Conservation (phyloP, 2,888 invertebrate genomes). For the Drosophila yooni region DNA sequence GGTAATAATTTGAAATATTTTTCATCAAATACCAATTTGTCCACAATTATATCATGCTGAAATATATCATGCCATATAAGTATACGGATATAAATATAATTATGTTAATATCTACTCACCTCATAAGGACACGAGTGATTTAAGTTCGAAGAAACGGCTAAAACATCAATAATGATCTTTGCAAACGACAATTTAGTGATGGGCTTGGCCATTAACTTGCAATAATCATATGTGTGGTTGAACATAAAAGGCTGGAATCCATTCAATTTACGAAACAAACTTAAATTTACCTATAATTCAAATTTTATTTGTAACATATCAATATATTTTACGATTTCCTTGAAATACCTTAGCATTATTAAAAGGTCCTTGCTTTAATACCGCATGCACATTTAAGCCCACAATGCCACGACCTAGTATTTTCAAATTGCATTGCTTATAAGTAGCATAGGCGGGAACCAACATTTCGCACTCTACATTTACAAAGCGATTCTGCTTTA, state of each 20-base stretch:
- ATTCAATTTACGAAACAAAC: conserved; percentile 1
- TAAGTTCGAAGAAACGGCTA: conserved; percentile 2
- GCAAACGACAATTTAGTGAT: background rate
- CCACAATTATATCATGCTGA: conserved; percentile 21
- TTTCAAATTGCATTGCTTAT: conserved; percentile 15
- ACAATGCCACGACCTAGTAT: conserved; percentile 20
- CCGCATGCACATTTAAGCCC: conserved; percentile 9
- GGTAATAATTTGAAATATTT: background rate
- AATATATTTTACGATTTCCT: background rate
- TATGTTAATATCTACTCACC: background rate
- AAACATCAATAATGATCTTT: background rate
- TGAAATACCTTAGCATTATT: conserved; percentile 14
- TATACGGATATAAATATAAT: background rate
- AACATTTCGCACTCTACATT: conserved; percentile 31
- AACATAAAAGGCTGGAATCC: conserved; percentile 7
- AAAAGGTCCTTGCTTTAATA: conserved; percentile 1
- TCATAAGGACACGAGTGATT: conserved; percentile 31
- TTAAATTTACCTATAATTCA: conserved; percentile 7
- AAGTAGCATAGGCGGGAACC: background rate
- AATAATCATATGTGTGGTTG: conserved; percentile 13
- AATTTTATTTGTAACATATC: background rate
- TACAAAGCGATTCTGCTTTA: background rate
- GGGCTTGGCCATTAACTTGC: background rate
- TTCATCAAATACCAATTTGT: background rate
- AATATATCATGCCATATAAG: background rate